Evolutionary conservation across 2,797 vertebrate genomes (phyloP), one percentile per base, ranked within the genome.

Genomic region (Phrynocephalus guinanensis): DNA sequence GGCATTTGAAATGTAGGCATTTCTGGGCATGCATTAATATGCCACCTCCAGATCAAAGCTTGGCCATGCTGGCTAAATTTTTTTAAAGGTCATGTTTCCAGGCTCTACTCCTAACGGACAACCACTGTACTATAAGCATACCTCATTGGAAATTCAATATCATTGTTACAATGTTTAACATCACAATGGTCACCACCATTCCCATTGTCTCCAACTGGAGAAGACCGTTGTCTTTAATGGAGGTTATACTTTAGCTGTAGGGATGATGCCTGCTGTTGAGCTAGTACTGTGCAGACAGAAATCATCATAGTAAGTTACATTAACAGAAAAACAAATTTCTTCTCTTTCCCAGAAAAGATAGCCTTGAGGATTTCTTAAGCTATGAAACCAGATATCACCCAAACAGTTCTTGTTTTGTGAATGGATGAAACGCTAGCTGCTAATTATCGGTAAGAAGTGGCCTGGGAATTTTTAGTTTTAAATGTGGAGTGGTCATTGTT

Each of bases 371-470:
- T 93, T 93, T 93, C 38, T 92, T 91, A 93, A 94, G 94, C 93
- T 95, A 91, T 77, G 96, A 96, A 87, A 95, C 93, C 92, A 92
- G 87, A 92, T 92, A 94, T 94, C 93, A 93, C 94, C 95, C 87
- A 91, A 95, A 93, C 91, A 95, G 86, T 88, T 68, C 80, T 52
- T 56, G 52, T 94, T 92, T 70, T 90, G 89, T 93, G 88, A 92
- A 90, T 90, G 94, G 92, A 95, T 38, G 95, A 94, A 88, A 38
- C 89, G 70, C 93, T 95, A 92, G 92, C 90, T 94, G 86, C 87
- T 96, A 95, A 96, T 95, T 96, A 93, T 91, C 94, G 91, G 91
- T 94, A 95, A 94, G 91, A 95, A 91, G 92, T 83, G 86, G 77
- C 76, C 90, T 94, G 91, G 84, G 90, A 95, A 20, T 67, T 85